A percentile compares a stretch with the other conserved stretches of the same genome.
phyloP scores from a whole-genome alignment of 2,113 vertebrate genomes.

The Mustela nigripes region DNA sequence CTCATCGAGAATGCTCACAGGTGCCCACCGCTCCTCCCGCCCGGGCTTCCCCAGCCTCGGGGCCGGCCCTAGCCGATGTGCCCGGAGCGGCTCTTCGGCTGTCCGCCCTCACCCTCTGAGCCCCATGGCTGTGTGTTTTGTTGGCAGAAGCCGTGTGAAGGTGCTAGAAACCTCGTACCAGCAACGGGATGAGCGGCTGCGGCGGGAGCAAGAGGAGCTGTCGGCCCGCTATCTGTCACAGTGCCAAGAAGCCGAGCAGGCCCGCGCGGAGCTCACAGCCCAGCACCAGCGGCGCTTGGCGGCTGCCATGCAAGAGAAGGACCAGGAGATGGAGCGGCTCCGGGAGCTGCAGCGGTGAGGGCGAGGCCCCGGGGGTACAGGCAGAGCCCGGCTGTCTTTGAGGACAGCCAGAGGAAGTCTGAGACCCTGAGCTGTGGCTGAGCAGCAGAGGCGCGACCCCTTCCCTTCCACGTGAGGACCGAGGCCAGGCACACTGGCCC shows the following conservation, averaged over 20 bases:
- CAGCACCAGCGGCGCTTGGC: constrained; percentile 91
- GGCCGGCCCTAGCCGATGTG: fast-evolving
- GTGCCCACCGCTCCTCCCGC: constrained; percentile 65
- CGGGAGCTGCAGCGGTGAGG: constrained; percentile 93
- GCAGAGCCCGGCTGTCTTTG: too few species aligned
- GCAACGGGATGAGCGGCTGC: constrained; percentile 87
- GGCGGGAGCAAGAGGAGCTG: constrained; percentile 89
- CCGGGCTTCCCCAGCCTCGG: fast-evolving
- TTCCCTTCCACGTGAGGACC: not conserved
- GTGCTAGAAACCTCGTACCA: constrained; percentile 90
- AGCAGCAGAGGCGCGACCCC: not conserved
- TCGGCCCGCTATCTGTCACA: constrained; percentile 82
- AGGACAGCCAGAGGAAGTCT: not conserved
- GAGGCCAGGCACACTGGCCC: too few species aligned
- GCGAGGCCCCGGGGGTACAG: fast-evolving
- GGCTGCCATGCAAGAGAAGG: constrained; percentile 87
- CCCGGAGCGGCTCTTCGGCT: not conserved
- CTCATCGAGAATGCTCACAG: constrained; percentile 91
- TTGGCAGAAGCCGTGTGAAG: constrained; percentile 88
- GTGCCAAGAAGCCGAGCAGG: constrained; percentile 85
- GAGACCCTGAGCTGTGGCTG: not conserved
- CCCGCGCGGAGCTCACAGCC: constrained; percentile 87
- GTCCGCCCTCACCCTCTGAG: fast-evolving
- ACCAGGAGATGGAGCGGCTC: constrained; percentile 91
- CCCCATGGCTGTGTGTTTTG: not conserved